Evolutionary conservation across 64 coral and sea anemone genomes (phyloP).

Genomic region (Montipora capricornis): DNA sequence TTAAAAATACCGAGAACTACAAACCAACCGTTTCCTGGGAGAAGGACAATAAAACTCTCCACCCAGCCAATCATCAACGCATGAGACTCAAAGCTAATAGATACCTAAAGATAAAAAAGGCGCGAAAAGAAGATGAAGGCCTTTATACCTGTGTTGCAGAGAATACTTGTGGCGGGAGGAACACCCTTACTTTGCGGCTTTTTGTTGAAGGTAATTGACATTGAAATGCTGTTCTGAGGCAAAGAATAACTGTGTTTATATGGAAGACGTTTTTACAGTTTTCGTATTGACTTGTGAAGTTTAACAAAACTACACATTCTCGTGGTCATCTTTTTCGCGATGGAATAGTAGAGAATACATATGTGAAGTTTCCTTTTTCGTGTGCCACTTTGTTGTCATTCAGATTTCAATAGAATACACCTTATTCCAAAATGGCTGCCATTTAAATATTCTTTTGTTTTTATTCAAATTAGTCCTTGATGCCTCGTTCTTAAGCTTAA

Average conservation of each 20-base stretch:
- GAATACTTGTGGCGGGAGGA: constrained; percentile 50
- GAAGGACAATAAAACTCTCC: constrained; percentile 63
- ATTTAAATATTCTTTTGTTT: too few species aligned
- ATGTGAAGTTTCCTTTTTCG: not conserved
- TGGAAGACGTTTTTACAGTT: too few species aligned
- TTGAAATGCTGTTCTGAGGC: not conserved
- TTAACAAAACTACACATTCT: too few species aligned
- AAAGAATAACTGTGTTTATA: too few species aligned
- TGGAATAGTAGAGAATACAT: too few species aligned
- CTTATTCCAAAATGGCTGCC: too few species aligned
- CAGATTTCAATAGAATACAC: not conserved
- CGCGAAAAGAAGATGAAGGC: constrained; percentile 56
- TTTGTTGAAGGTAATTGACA: constrained; percentile 62
- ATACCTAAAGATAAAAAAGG: constrained; percentile 77
- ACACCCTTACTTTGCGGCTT: constrained; percentile 34
- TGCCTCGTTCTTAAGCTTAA: too few species aligned
- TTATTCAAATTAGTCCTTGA: too few species aligned
- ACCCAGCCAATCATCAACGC: constrained; percentile 6
- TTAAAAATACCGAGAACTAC: not conserved
- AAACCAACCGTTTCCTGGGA: constrained; percentile 33
- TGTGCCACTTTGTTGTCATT: not conserved
- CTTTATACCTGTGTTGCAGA: constrained; percentile 70
- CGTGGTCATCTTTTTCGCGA: too few species aligned
- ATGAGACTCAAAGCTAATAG: constrained; percentile 63
- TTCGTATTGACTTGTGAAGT: too few species aligned